Evolutionary conservation across 2,797 vertebrate species (phyloP).

Genomic region (Hoplostethus mediterraneus): DNA sequence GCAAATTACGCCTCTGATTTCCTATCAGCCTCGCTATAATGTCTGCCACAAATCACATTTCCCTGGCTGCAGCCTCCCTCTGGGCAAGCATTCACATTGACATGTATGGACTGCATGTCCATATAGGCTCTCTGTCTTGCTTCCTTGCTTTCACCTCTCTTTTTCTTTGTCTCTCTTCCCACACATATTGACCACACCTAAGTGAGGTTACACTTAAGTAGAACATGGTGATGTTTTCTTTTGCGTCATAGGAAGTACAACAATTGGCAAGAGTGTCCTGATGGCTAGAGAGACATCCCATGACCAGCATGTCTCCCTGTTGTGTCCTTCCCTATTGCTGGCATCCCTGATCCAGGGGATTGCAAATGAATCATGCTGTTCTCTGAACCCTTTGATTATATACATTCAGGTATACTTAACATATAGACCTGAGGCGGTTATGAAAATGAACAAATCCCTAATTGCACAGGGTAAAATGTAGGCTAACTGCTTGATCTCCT

Average conservation of each 20-base stretch:
- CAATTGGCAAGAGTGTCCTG: constrained; percentile 10
- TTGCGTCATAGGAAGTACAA: constrained; percentile 23
- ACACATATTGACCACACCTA: constrained; percentile 8
- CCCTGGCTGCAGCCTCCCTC: not conserved
- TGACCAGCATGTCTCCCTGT: constrained; percentile 32
- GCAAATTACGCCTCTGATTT: constrained; percentile 53
- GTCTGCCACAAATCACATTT: constrained; percentile 37
- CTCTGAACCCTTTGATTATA: constrained; percentile 40
- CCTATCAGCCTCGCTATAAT: constrained; percentile 41
- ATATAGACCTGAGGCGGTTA: constrained; percentile 35
- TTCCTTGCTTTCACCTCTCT: not conserved
- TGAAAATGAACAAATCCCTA: constrained; percentile 59
- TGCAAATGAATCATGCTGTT: constrained; percentile 47
- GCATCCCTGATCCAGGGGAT: constrained; percentile 42
- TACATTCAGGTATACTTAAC: constrained; percentile 40
- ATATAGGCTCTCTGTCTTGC: not conserved
- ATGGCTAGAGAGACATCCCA: no score
- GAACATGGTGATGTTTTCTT: constrained; percentile 27
- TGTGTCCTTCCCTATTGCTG: constrained; percentile 35
- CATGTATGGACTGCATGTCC: not conserved
- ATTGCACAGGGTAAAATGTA: constrained; percentile 43
- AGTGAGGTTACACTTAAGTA: constrained; percentile 28
- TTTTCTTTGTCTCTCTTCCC: not conserved
- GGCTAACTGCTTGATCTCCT: constrained; percentile 20
- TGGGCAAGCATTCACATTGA: not conserved